Percentiles rank a stretch among this genome's conserved stretches.
Conservation (phyloP, 2,113 vertebrate genomes). For the Psephotus haematonotus region DNA sequence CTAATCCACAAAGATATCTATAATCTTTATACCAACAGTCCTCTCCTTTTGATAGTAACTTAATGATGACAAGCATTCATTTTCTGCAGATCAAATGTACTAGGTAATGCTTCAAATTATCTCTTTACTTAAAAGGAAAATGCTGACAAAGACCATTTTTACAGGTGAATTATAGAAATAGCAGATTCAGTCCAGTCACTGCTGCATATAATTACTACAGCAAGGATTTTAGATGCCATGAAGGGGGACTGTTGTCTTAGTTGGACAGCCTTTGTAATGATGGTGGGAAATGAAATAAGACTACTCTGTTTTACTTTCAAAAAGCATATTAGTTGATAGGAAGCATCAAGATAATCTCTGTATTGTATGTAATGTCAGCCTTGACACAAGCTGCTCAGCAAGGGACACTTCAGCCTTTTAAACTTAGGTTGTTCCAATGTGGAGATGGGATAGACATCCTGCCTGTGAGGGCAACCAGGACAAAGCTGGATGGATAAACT, state of each 20-base stretch:
- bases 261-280: neutral
- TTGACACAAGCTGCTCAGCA: neutral
- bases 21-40: conserved; percentile 12
- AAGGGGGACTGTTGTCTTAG: neutral
- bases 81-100: neutral
- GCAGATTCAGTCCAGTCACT: neutral
- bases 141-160: neutral
- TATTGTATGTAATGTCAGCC: neutral
- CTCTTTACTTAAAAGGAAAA: neutral
- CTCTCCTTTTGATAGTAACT: neutral
- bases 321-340: neutral
- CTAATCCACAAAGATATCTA: neutral
- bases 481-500: neutral
- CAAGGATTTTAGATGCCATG: neutral
- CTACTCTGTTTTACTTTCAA: neutral
- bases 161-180: neutral
- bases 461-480: neutral
- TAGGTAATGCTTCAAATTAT: neutral
- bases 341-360: conserved; percentile 5
- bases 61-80: neutral
- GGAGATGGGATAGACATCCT: neutral
- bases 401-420: neutral
- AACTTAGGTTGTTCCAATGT: neutral
- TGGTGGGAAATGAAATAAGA: conserved; percentile 17
- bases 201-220: conserved; percentile 3